phyloP scores from a whole-genome alignment of 2,888 invertebrate species.

The Electrophaes corylata region DNA sequence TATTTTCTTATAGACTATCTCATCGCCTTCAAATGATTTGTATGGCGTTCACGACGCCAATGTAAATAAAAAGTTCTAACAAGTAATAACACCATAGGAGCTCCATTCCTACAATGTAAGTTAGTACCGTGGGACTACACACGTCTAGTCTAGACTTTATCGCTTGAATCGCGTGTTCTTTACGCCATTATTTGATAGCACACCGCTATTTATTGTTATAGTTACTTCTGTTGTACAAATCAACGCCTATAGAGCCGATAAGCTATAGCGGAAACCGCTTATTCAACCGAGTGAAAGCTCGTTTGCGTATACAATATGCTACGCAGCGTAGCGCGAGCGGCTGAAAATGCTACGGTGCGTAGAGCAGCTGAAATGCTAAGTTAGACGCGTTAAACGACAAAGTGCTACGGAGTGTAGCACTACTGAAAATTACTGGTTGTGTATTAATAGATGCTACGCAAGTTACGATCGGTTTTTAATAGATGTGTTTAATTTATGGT shows the following conservation, averaged over 20 bases:
- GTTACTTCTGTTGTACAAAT: constrained; percentile 17
- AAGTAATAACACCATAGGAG: constrained; percentile 22
- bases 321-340: neutral
- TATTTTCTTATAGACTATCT: too few relatives aligned
- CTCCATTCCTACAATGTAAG: constrained; percentile 17
- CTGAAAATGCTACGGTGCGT: constrained; percentile 6
- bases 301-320: constrained; percentile 1
- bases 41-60: neutral
- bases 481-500: too few relatives aligned
- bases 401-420: neutral
- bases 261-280: neutral
- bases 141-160: constrained; percentile 42
- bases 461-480: too few relatives aligned
- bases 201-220: constrained; percentile 29
- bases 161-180: constrained; percentile 33
- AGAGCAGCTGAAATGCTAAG: constrained; percentile 2
- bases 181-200: constrained; percentile 32
- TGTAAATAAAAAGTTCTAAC: neutral
- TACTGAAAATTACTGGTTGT: neutral
- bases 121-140: constrained; percentile 20
- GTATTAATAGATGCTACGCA: too few relatives aligned
- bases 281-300: neutral
- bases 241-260: constrained; percentile 10
- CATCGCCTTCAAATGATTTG: neutral
- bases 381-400: neutral